phyloP scores from a whole-genome alignment of 2,888 invertebrate genomes.

The Clusia tigrina region DNA sequence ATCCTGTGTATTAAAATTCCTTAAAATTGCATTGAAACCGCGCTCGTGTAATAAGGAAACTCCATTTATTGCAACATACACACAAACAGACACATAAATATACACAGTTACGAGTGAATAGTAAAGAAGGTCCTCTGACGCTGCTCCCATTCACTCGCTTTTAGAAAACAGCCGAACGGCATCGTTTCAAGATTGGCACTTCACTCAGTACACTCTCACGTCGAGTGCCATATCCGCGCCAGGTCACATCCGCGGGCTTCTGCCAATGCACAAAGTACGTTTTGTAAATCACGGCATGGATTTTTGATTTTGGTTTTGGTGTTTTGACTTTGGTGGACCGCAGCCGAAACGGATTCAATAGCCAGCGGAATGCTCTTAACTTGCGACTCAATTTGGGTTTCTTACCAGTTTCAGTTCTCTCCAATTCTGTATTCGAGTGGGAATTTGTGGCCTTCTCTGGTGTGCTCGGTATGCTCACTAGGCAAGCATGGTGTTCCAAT shows the following conservation, averaged over 20 bases:
- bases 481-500: conserved; percentile 10
- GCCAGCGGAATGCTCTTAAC: conserved; percentile 45
- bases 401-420: not conserved
- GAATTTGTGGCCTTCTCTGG: conserved; percentile 6
- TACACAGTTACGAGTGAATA: no score
- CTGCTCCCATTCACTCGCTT: not conserved
- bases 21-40: no score
- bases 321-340: conserved; percentile 29
- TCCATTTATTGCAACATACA: no score
- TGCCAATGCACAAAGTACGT: conserved; percentile 59
- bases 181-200: conserved; percentile 45
- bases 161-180: conserved; percentile 54
- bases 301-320: conserved; percentile 34
- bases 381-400: conserved; percentile 21
- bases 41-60: no score
- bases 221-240: conserved; percentile 45
- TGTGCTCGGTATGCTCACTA: not conserved
- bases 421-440: not conserved
- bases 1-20: no score
- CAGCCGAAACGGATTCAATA: conserved; percentile 48
- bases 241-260: conserved; percentile 51
- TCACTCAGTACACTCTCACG: conserved; percentile 14
- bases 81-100: no score
- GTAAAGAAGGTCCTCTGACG: not conserved
- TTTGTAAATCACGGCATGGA: conserved; percentile 57